These are phyloP conservation scores for Ephialtes manifestator DNA, from an alignment of 2,888 invertebrate genomes.

Conservation along the genomic window DNA sequence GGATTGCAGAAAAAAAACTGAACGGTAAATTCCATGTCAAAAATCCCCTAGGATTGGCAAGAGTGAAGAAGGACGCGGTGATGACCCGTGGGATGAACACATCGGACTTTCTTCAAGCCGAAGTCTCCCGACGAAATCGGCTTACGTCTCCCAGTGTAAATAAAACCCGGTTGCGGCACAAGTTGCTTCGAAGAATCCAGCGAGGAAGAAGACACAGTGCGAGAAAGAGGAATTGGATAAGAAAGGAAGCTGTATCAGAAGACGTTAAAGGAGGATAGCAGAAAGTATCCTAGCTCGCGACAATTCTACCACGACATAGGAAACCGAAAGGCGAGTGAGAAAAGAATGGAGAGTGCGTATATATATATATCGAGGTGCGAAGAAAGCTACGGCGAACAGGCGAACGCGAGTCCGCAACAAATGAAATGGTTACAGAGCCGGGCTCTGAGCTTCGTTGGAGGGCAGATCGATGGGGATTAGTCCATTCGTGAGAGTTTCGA, in stretches of 20 bases:
- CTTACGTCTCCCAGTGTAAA: slow-evolving; percentile 68
- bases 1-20: slow-evolving; percentile 6
- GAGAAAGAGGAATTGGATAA: slow-evolving; percentile 48
- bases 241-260: slow-evolving; percentile 37
- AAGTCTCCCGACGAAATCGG: slow-evolving; percentile 61
- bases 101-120: slow-evolving; percentile 20
- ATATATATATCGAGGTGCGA: neutral
- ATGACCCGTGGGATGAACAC: slow-evolving; percentile 47
- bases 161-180: slow-evolving; percentile 50
- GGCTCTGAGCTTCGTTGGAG: neutral
- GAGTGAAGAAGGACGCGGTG: slow-evolving; percentile 21
- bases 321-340: slow-evolving; percentile 45
- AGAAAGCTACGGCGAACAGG: neutral
- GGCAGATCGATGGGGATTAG: slow-evolving; percentile 40
- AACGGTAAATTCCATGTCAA: slow-evolving; percentile 20
- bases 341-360: neutral
- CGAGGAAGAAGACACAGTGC: slow-evolving; percentile 36
- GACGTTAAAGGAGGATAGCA: slow-evolving; percentile 40
- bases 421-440: slow-evolving; percentile 48
- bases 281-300: slow-evolving; percentile 40
- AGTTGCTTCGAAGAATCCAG: slow-evolving; percentile 45
- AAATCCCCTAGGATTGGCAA: slow-evolving; percentile 28
- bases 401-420: slow-evolving; percentile 35
- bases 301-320: slow-evolving; percentile 61
- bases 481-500: slow-evolving; percentile 10